Base-by-base conservation (phyloP, 1,140 invertebrate species). In the Bombus waltoni region DNA sequence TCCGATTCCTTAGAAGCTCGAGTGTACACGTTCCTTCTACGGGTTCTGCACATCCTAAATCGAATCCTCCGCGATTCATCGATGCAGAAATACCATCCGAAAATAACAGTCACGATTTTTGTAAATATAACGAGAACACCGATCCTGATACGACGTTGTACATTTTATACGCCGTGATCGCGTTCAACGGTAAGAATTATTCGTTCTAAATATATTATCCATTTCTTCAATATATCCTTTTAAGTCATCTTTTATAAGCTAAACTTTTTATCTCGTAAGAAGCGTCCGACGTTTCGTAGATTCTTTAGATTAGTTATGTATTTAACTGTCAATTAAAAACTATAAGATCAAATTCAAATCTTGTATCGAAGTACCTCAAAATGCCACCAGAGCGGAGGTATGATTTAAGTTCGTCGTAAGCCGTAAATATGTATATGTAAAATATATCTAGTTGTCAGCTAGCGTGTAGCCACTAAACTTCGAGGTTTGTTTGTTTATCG, bases 1-100 rank as follows among this genome's bases (percentile, higher is more conserved):
- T 91, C 79, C 84, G 87, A 88, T 80, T 89, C 84, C 66, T 84
- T 88, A 66, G 28, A 77, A 89, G 78, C 68, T 88, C 44, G 59
- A 89, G 66, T 88, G 59, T 70, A 75, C 74, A 75, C 74, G 13
- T 18, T 79, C 22, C 1, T 28, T 6, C 8, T 81, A 73, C 44
- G 57, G 59, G 18, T 35, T 78, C 40, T n/a, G 68, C 68, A 72
- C 77, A 85, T 25, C 68, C 8, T 85, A 73, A 80, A 85, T 85
- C 83, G 80, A 85, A 85, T 85, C 42, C 57, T 38, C 3, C 74
- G 32, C 44, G 76, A 25, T 5, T 62, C 77, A 35, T 1, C 53
- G 76, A 42, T 70, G 77, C 57, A 22, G 77, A 80, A 85, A 65
- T 85, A 18, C 35, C 40, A 35, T 32, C 32, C 68, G 53, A 77